phyloP scores from a whole-genome alignment of 1,140 invertebrate species.

The Conus betulinus region DNA sequence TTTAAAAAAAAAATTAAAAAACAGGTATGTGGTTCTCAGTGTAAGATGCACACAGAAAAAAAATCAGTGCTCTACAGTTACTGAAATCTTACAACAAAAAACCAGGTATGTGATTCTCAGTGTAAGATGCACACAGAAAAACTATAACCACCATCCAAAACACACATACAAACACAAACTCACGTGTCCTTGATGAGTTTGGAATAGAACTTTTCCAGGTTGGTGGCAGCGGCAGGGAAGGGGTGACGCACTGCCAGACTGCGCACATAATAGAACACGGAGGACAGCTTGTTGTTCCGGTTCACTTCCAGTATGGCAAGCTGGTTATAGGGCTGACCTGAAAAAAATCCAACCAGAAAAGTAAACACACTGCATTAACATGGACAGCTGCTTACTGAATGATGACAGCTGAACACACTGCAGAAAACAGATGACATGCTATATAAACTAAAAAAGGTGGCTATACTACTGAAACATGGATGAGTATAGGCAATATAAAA shows the following conservation, averaged over 20 bases:
- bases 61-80: too few species aligned
- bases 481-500: too few species aligned
- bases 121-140: too few species aligned
- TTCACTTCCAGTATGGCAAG: slow-evolving; percentile 87
- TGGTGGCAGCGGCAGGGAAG: slow-evolving; percentile 88
- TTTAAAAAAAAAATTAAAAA: too few species aligned
- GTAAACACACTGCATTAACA: background rate
- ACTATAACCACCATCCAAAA: background rate
- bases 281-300: slow-evolving; percentile 86
- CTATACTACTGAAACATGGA: too few species aligned
- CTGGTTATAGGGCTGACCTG: slow-evolving; percentile 91
- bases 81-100: too few species aligned
- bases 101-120: too few species aligned
- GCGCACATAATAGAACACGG: slow-evolving; percentile 89
- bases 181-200: slow-evolving; percentile 76
- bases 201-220: slow-evolving; percentile 81
- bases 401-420: background rate
- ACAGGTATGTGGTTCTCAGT: too few species aligned
- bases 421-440: background rate
- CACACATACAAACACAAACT: slow-evolving; percentile 27
- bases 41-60: too few species aligned
- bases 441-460: too few species aligned
- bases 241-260: slow-evolving; percentile 88
- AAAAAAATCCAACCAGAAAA: background rate
- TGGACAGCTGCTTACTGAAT: too few species aligned